phyloP scores from a whole-genome alignment of 2,797 vertebrate genomes.

The Sciurus carolinensis region DNA sequence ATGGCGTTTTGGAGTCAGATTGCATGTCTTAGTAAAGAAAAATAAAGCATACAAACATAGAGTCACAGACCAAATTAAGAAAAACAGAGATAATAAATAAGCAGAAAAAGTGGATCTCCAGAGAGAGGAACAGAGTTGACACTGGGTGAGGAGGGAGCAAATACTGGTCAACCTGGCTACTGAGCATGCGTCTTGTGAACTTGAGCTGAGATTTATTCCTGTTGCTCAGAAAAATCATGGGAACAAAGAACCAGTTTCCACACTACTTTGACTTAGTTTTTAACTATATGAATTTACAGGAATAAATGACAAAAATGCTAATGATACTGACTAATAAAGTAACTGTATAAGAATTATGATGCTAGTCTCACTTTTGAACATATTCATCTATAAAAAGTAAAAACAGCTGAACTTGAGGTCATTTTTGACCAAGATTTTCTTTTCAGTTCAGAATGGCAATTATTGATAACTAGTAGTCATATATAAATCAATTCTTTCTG shows the following conservation, averaged over 20 bases:
- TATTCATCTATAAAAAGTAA: neutral
- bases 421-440: neutral
- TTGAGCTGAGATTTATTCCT: slow-evolving; percentile 38
- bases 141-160: neutral
- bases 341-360: neutral
- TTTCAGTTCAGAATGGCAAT: neutral
- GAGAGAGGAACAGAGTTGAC: neutral
- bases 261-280: neutral
- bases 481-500: neutral
- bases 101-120: neutral
- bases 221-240: neutral
- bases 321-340: slow-evolving; percentile 2
- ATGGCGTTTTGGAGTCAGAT: neutral
- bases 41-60: neutral
- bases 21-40: neutral
- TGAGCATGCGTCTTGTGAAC: neutral
- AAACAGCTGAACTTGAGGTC: neutral
- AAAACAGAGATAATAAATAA: neutral
- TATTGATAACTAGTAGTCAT: neutral
- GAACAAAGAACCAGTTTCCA: neutral
- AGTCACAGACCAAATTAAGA: neutral
- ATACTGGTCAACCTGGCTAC: neutral
- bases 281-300: neutral
- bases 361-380: neutral
- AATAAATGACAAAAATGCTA: slow-evolving; percentile 19